Evolutionary conservation across 1,140 invertebrate genomes (phyloP).

Genomic region (Paralvinella palmiformis): DNA sequence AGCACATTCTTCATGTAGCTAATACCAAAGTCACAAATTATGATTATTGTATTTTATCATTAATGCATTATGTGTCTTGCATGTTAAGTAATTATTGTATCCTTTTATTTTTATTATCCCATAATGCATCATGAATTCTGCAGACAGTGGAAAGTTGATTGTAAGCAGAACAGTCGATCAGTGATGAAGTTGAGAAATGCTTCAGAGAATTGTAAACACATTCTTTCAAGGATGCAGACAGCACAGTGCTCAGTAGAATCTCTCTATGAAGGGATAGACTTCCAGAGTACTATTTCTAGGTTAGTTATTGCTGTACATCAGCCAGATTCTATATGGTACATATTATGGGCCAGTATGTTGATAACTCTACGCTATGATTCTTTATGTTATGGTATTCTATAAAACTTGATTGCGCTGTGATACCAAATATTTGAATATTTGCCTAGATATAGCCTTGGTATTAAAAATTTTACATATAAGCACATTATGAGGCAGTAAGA

Average conservation of each 20-base stretch:
- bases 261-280: constrained; percentile 46
- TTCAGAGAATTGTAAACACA: constrained; percentile 51
- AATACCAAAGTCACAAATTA: neutral
- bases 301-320: constrained; percentile 17
- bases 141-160: constrained; percentile 36
- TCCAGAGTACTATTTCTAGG: constrained; percentile 44
- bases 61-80: neutral
- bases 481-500: too few species aligned
- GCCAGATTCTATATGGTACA: neutral
- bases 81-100: neutral
- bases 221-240: constrained; percentile 44
- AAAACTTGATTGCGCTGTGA: neutral
- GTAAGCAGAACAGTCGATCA: constrained; percentile 45
- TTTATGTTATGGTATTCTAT: neutral
- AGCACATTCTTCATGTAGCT: neutral
- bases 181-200: constrained; percentile 46
- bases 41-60: neutral
- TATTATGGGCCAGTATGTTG: neutral
- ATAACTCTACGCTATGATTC: neutral
- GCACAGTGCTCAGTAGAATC: constrained; percentile 49
- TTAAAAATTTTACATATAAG: neutral
- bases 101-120: neutral
- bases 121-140: constrained; percentile 2
- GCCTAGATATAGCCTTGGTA: neutral
- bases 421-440: neutral